Evolutionary conservation across 2,797 vertebrate species (phyloP), one percentile per base, ranked within the genome.

Genomic region (Antennarius maculatus): DNA sequence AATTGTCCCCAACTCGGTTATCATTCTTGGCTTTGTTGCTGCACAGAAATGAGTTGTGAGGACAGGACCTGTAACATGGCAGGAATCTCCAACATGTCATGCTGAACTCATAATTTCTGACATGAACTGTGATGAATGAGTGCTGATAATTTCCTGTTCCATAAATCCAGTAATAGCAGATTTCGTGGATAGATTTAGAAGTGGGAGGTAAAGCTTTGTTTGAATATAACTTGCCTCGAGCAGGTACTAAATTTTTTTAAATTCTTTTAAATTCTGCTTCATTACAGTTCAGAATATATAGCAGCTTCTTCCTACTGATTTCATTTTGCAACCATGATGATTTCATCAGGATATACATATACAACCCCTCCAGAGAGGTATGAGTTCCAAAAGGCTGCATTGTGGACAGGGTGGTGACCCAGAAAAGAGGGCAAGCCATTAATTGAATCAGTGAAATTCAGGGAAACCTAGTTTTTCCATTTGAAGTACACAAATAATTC

Each of bases 121-220:
- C 37, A 39, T 39, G 37, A 42, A 53, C 41, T 39, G 10, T 49
- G 59, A 62, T 62, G 15, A 51, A 39, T 56, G n/a, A 50, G n/a
- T 16, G 1, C 5, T 29, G 8, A 11, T 43, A 7, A 47, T 14
- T 71, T 66, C 57, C 15, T 50, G 17, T 50, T 69, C 18, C 11
- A 62, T 57, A 61, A 49, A 70, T 18, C n/a, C 46, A 31, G 37
- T 17, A 58, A 28, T 5, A 2, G 59, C 10, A 45, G 54, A 23
- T 55, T 28, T 61, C 37, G 61, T 54, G 39, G 54, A 71, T 31
- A 11, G 42, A 63, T 57, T 54, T 50, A 51, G 3, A 51, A 9
- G 4, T 47, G 39, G 23, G 13, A 15, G 50, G 56, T 57, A 12
- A 55, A 66, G 57, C 17, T 51, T 52, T 31, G 29, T 39, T 49